A percentile compares a stretch with the other conserved stretches of the same genome.
Conservation (phyloP, 2,113 vertebrate genomes). For the Mirounga angustirostris region DNA sequence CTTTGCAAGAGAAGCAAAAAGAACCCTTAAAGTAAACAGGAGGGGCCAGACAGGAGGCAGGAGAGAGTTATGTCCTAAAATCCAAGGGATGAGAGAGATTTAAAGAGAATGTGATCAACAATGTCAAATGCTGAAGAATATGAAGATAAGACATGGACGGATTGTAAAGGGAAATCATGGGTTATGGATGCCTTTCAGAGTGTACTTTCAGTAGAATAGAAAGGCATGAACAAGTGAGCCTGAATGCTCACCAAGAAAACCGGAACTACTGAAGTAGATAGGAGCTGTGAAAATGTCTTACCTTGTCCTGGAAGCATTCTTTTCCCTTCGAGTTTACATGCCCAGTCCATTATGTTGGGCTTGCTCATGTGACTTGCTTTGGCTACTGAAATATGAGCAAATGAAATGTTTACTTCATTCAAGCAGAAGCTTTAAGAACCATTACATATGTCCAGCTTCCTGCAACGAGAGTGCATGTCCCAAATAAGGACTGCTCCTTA, state of each 20-base stretch:
- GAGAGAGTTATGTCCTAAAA: neutral
- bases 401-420: neutral
- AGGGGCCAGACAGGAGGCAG: neutral
- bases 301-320: neutral
- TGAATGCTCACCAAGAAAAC: neutral
- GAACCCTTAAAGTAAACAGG: neutral
- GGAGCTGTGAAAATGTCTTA: neutral
- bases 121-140: neutral
- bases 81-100: neutral
- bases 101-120: neutral
- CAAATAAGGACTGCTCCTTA: neutral
- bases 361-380: neutral
- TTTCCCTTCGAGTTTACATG: neutral
- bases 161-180: neutral
- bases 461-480: neutral
- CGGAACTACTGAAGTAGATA: neutral
- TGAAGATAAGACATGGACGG: neutral
- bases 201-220: neutral
- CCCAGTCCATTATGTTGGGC: neutral
- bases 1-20: neutral
- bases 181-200: neutral
- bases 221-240: neutral
- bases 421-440: neutral
- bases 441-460: neutral
- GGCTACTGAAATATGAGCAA: neutral